Evolutionary conservation across 2,797 vertebrate genomes (phyloP), one percentile per base, ranked within the genome.

Genomic region (Pitangus sulphuratus): DNA sequence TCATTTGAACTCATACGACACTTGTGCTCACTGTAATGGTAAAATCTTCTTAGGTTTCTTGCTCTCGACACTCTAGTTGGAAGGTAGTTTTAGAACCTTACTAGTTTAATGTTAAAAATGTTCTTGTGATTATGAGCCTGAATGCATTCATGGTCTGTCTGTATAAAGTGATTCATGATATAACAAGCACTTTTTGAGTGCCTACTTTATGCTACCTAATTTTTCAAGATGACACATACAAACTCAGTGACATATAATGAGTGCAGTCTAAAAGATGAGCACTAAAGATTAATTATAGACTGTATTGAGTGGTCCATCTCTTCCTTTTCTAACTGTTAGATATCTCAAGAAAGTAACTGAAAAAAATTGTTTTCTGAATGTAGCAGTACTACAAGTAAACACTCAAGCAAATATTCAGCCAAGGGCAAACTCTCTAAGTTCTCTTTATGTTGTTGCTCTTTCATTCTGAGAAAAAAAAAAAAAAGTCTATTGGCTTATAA

Each of bases 161-260:
- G 24, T 51, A 72, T 62, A 28, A 79, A 91, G 25, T 85, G 82
- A 91, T 89, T 94, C 68, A 87, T 66, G 47, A 76, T 40, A 47
- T 24, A 85, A 93, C 71, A 91, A 84, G 84, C 61, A 69, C 7
- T 90, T 91, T 93, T 81, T 71, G 80, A 94, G 79, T 75, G 40
- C 47, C 72, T 88, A 18, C 71, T 93, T 87, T 90, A 69, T 35
- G 31, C 64, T 91, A 76, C 79, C 72, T 91, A 85, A 88, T 89
- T 95, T 95, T 96, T 95, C 81, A 95, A 84, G 81, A 92, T 84
- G 87, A 82, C 62, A 76, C 44, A 51, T 69, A 65, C n/a, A 88
- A 92, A 79, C 69, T 76, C 58, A 68, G 16, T 39, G 35, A 64
- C 81, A 12, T 66, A 82, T 74, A 84, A 91, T 78, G 58, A 94